phyloP scores from a whole-genome alignment of 2,888 invertebrate genomes.

The Chloroclysta siterata region DNA sequence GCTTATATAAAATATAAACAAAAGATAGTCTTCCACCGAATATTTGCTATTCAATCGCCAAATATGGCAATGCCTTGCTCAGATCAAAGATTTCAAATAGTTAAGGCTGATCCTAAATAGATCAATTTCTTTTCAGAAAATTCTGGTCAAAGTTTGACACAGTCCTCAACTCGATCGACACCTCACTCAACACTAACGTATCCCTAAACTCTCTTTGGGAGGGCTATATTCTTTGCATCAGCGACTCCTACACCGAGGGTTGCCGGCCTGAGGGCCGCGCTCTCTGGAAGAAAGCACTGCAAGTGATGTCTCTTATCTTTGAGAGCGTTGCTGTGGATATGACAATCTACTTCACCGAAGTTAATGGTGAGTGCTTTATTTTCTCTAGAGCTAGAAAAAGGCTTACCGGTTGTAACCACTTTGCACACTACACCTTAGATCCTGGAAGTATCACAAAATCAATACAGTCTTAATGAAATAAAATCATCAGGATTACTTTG shows the following conservation, averaged over 20 bases:
- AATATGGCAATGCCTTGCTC: too few relatives aligned
- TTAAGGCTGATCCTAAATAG: too few relatives aligned
- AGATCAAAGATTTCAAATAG: too few relatives aligned
- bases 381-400: neutral
- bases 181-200: constrained; percentile 42
- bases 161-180: constrained; percentile 61
- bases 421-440: too few relatives aligned
- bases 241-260: constrained; percentile 35
- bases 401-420: too few relatives aligned
- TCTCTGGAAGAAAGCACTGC: constrained; percentile 61
- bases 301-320: constrained; percentile 61
- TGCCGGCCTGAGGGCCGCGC: constrained; percentile 58
- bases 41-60: too few relatives aligned
- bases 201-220: constrained; percentile 63
- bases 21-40: too few relatives aligned
- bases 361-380: constrained; percentile 48
- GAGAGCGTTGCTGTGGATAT: constrained; percentile 63
- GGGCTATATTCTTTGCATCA: constrained; percentile 55
- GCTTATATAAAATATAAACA: too few relatives aligned
- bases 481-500: too few relatives aligned
- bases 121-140: constrained; percentile 49
- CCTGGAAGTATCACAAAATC: too few relatives aligned
- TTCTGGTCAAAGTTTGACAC: constrained; percentile 67
- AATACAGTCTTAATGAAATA: too few relatives aligned
- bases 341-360: constrained; percentile 67